Conservation (phyloP, 2,888 invertebrate species). For the Dynastes maya region DNA sequence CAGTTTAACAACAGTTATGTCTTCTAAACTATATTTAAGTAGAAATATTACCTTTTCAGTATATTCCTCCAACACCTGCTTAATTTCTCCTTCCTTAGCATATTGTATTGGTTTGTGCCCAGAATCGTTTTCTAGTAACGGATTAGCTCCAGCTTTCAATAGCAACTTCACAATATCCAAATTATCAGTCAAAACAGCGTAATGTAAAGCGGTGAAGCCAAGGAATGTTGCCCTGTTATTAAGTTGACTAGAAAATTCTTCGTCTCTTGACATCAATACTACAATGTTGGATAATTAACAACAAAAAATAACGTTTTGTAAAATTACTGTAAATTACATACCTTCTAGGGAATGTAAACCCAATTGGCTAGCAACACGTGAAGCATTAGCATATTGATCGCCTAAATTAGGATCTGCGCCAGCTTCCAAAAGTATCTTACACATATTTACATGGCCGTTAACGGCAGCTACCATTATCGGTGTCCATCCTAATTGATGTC, state of each 20-base stretch:
- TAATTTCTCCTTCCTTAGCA: slow-evolving; percentile 76
- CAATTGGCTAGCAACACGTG: slow-evolving; percentile 77
- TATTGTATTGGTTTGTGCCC: slow-evolving; percentile 86
- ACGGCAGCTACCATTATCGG: slow-evolving; percentile 89
- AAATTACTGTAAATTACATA: slow-evolving; percentile 58
- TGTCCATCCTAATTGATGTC: slow-evolving; percentile 90
- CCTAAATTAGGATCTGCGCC: slow-evolving; percentile 87
- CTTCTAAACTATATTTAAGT: not conserved
- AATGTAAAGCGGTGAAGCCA: slow-evolving; percentile 91
- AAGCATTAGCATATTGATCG: slow-evolving; percentile 84
- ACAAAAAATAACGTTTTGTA: not conserved
- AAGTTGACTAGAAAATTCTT: slow-evolving; percentile 84
- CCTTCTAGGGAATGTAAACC: slow-evolving; percentile 84
- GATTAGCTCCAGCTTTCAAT: slow-evolving; percentile 83
- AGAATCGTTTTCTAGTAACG: slow-evolving; percentile 82
- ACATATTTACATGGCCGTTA: slow-evolving; percentile 78
- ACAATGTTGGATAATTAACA: slow-evolving; percentile 51
- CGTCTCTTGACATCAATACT: slow-evolving; percentile 81
- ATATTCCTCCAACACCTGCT: slow-evolving; percentile 76
- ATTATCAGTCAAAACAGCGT: slow-evolving; percentile 86
- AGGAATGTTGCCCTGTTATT: slow-evolving; percentile 83
- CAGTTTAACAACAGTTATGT: too few species aligned
- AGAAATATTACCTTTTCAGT: slow-evolving; percentile 67
- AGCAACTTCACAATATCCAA: slow-evolving; percentile 76
- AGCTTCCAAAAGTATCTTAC: slow-evolving; percentile 76